Percentiles rank a stretch among this genome's conserved stretches.
These are phyloP conservation scores for Chascanopsetta lugubris DNA, from an alignment of 2,113 vertebrate genomes.

Conservation along the genomic window DNA sequence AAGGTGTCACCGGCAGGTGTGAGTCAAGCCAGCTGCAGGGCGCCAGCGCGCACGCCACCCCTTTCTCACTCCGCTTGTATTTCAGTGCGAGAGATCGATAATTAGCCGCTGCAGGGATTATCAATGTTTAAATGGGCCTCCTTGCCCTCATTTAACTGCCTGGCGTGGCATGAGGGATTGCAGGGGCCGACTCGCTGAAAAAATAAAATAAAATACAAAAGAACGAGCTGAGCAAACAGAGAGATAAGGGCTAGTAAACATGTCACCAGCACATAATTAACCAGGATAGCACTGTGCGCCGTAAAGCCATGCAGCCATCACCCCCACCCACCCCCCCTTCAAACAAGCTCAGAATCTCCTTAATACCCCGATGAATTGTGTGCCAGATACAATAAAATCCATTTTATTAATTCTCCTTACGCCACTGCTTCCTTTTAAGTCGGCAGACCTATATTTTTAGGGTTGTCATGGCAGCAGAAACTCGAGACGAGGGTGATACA, in stretches of 20 bases:
- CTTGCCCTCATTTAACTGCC: slow-evolving; percentile 57
- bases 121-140: slow-evolving; percentile 49
- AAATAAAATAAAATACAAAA: too few relatives aligned
- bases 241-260: slow-evolving; percentile 76
- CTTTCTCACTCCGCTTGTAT: slow-evolving; percentile 15
- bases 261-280: slow-evolving; percentile 80
- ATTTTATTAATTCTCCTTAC: slow-evolving; percentile 81
- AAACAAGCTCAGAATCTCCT: slow-evolving; percentile 71
- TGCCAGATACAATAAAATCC: slow-evolving; percentile 82
- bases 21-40: background rate
- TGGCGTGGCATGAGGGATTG: slow-evolving; percentile 46
- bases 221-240: slow-evolving; percentile 64
- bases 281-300: slow-evolving; percentile 52
- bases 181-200: slow-evolving; percentile 45
- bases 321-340: slow-evolving; percentile 46
- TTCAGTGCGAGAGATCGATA: slow-evolving; percentile 49
- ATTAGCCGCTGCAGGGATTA: slow-evolving; percentile 63
- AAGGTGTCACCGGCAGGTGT: background rate
- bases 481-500: slow-evolving; percentile 39
- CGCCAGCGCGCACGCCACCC: slow-evolving; percentile 15
- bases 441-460: slow-evolving; percentile 79
- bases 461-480: slow-evolving; percentile 79
- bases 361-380: slow-evolving; percentile 80
- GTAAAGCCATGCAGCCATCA: slow-evolving; percentile 61
- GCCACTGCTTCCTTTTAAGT: slow-evolving; percentile 68